Base-by-base conservation (phyloP, 2,113 vertebrate species). In the Miniopterus natalensis region DNA sequence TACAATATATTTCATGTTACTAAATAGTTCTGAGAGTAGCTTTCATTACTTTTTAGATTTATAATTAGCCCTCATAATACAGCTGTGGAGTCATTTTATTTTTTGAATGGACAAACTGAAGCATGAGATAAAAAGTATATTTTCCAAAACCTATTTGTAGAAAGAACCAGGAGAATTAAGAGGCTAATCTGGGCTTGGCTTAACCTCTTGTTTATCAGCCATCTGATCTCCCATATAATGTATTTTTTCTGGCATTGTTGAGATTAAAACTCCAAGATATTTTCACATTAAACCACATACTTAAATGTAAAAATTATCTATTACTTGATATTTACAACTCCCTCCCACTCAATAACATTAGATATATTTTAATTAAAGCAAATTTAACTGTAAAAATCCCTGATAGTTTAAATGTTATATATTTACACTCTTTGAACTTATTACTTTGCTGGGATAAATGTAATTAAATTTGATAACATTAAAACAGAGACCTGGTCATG, bases 41-140 rank as follows among this genome's bases (percentile, higher is more conserved):
- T 94, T 77, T 95, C 74, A 96, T 96, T 84, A 59, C 45, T 95
- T 94, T 61, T 73, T 36, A 87, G 80, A 94, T 89, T 87, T 93
- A 75, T 77, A 87, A 95, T 86, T 96, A 93, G 49, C 55, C 42
- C 42, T 75, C 14, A 79, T 70, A 94, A 88, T 90, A 88, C 14
- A 21, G 78, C 31, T 66, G 15, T 66, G 55, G 45, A 81, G 42
- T 90, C 27, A 74, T 84, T 95, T 95, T 55, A 88, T 36, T 90
- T 71, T 94, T 84, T 87, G 40, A 86, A 93, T 89, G 45, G 70
- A 53, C 25, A 96, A 92, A 95, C 53, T 45, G 47, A 92, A n/a
- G 14, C 13, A 55, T 63, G 42, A 89, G 27, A 73, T 29, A 77
- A 51, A 42, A 79, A 63, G 4, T 55, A 57, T 31, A 15, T 65